Evolutionary conservation across 64 coral and sea anemone species (phyloP).

Genomic region (Cladopsammia gracilis): DNA sequence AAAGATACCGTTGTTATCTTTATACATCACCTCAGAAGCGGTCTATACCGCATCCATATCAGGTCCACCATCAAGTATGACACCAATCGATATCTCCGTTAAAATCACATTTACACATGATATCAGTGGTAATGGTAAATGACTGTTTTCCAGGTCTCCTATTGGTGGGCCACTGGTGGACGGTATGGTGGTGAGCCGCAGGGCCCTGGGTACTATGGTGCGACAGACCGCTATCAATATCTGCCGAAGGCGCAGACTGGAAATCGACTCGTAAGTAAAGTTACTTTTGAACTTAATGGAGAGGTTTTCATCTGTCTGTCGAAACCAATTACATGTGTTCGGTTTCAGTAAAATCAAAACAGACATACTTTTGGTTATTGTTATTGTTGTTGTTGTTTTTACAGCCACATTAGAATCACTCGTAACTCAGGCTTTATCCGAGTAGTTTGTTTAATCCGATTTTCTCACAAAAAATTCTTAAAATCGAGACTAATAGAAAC

Average conservation of each 20-base stretch:
- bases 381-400: no score
- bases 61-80: slow-evolving; percentile 89
- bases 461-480: no score
- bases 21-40: slow-evolving; percentile 83
- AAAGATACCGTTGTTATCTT: slow-evolving; percentile 96
- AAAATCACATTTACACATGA: no score
- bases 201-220: slow-evolving; percentile 93
- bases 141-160: slow-evolving; percentile 73
- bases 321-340: neutral
- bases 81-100: neutral
- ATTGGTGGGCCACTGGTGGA: slow-evolving; percentile 94
- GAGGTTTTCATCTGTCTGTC: neutral
- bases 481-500: no score
- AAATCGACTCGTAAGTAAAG: slow-evolving; percentile 96
- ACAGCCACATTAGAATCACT: no score
- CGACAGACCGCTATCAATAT: slow-evolving; percentile 97
- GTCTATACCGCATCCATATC: slow-evolving; percentile 94
- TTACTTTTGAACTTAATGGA: neutral
- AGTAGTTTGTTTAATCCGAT: no score
- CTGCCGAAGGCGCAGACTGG: slow-evolving; percentile 85
- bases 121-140: neutral
- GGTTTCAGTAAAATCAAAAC: no score
- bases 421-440: no score
- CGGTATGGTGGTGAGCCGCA: slow-evolving; percentile 97
- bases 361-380: no score